phyloP scores from a whole-genome alignment of 2,888 invertebrate genomes.

The Drosophila imparisetae region DNA sequence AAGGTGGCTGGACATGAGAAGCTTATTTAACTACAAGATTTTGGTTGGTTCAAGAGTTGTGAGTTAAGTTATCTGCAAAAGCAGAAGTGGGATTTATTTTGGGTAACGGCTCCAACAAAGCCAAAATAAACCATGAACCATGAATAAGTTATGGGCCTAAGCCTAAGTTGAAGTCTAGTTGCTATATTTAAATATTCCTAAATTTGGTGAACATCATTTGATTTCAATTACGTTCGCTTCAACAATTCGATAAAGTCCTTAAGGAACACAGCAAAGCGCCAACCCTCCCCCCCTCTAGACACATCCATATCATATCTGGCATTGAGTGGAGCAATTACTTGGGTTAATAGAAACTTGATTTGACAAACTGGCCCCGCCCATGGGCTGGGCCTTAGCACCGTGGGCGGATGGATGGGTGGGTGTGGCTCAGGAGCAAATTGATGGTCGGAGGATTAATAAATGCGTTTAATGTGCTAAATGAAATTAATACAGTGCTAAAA shows the following conservation, averaged over 20 bases:
- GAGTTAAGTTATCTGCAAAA: neutral
- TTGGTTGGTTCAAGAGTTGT: neutral
- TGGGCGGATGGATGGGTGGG: neutral
- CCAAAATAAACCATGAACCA: neutral
- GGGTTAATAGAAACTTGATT: slow-evolving; percentile 30
- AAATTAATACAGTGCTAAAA: slow-evolving; percentile 74
- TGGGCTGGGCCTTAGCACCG: neutral
- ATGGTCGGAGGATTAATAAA: slow-evolving; percentile 42
- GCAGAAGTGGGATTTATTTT: neutral
- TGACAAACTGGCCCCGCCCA: slow-evolving; percentile 21
- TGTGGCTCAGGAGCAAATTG: slow-evolving; percentile 17
- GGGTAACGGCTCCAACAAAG: neutral
- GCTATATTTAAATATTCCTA: neutral
- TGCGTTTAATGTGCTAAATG: slow-evolving; percentile 65
- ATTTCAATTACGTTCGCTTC: neutral
- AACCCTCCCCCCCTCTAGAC: no score
- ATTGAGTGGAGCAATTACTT: slow-evolving; percentile 17
- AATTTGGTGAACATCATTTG: neutral
- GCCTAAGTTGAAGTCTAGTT: neutral
- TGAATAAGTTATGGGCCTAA: neutral
- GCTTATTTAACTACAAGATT: neutral
- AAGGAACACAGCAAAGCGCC: neutral
- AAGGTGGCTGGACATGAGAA: neutral
- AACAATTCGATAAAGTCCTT: neutral
- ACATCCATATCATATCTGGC: neutral